A percentile compares a stretch with the other conserved stretches of the same genome.
Conservation (phyloP, 2,888 invertebrate genomes). For the Molanna angustata region DNA sequence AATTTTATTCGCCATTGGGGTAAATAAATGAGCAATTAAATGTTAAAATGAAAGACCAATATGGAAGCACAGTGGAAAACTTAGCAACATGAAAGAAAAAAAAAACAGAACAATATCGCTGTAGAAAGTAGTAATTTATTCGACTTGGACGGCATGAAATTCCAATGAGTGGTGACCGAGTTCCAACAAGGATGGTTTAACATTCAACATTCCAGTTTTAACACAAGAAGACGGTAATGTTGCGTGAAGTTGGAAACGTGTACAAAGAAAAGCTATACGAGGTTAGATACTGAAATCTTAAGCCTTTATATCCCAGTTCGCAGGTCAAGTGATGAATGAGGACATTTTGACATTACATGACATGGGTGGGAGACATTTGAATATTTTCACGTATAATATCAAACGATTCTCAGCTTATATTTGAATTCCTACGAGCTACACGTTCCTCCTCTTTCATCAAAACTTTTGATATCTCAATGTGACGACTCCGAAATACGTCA, state of each 20-base stretch:
- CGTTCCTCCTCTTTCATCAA: no score
- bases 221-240: neutral
- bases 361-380: neutral
- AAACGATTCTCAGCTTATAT: no score
- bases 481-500: no score
- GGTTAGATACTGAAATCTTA: neutral
- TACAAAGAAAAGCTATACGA: neutral
- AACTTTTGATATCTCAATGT: no score
- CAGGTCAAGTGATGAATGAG: neutral
- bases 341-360: neutral
- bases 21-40: conserved; percentile 10
- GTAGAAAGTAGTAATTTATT: conserved; percentile 17
- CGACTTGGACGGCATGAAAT: conserved; percentile 23
- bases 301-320: neutral
- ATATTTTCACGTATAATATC: no score
- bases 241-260: neutral
- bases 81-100: conserved; percentile 15
- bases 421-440: no score
- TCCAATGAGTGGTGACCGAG: conserved; percentile 17
- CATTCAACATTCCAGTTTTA: neutral
- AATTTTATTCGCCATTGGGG: conserved; percentile 7
- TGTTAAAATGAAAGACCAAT: conserved; percentile 9
- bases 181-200: conserved; percentile 3
- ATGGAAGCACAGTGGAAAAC: conserved; percentile 9
- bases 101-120: no score